These are phyloP conservation scores for Bicyclus anynana DNA, from an alignment of 1,140 invertebrate genomes.

Conservation along the genomic window DNA sequence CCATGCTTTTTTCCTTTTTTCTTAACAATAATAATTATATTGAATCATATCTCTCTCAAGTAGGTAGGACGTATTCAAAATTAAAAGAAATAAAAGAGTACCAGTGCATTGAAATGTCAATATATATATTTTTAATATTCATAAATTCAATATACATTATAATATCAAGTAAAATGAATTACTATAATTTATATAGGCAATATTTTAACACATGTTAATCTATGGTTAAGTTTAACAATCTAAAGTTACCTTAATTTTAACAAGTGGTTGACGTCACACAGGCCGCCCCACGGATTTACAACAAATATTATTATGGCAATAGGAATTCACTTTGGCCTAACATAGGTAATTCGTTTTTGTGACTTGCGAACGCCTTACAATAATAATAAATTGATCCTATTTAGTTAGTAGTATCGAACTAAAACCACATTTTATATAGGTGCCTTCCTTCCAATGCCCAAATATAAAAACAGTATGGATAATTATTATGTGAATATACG, in stretches of 20 bases:
- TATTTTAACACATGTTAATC: constrained; percentile 76
- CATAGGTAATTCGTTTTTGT: constrained; percentile 13
- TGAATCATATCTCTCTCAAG: no score
- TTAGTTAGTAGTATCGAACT: no score
- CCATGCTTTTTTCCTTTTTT: no score
- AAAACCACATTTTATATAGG: no score
- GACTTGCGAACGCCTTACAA: background rate
- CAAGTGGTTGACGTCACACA: constrained; percentile 44
- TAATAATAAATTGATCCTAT: no score
- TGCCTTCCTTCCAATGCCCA: no score
- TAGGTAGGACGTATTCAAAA: no score
- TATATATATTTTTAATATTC: constrained; percentile 77
- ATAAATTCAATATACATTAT: constrained; percentile 77
- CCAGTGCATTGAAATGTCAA: constrained; percentile 63
- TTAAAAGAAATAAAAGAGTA: background rate
- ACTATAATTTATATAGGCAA: constrained; percentile 77
- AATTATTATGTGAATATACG: no score
- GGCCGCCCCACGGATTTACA: constrained; percentile 35
- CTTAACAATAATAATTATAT: no score
- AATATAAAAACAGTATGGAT: no score
- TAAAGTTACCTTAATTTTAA: constrained; percentile 63
- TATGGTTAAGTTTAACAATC: constrained; percentile 76
- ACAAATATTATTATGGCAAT: constrained; percentile 60
- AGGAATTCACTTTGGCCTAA: constrained; percentile 68
- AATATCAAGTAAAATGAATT: constrained; percentile 76